Evolutionary conservation across 2,888 invertebrate genomes (phyloP).

Genomic region (Thereva unica): DNA sequence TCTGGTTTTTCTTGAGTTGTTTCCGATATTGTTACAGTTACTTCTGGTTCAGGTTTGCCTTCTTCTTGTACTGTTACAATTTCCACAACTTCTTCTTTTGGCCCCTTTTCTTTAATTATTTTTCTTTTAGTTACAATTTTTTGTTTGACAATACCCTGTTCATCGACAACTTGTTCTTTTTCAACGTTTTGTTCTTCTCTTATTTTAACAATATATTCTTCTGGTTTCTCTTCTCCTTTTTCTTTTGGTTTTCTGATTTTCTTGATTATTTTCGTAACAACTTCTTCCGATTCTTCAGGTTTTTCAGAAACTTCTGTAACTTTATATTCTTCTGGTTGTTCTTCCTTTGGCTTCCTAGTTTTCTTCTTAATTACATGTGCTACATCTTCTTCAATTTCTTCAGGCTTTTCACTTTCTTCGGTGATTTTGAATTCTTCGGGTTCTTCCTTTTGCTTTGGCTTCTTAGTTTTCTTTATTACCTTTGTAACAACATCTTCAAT

Average conservation of each 20-base stretch:
- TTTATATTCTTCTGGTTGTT: conserved; percentile 50
- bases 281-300: conserved; percentile 50
- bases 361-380: conserved; percentile 49
- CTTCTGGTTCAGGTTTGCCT: conserved; percentile 54
- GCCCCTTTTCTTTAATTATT: conserved; percentile 58
- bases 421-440: no score
- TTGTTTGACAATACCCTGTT: conserved; percentile 52
- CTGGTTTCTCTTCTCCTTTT: conserved; percentile 2
- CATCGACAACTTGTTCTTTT: conserved; percentile 48
- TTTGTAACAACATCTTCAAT: conserved; percentile 45
- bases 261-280: conserved; percentile 37
- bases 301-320: conserved; percentile 52
- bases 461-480: conserved; percentile 40
- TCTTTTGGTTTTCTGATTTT: conserved; percentile 42
- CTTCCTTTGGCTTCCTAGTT: conserved; percentile 53
- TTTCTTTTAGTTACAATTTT: conserved; percentile 58
- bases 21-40: conserved; percentile 53
- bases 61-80: conserved; percentile 58
- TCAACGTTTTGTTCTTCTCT: conserved; percentile 43
- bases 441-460: conserved; percentile 38
- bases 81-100: conserved; percentile 59
- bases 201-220: no score
- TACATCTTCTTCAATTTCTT: conserved; percentile 53
- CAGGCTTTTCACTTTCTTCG: conserved; percentile 38
- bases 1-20: no score